Evolutionary conservation across 2,797 vertebrate species (phyloP).

Genomic region (Coregonus sp.): DNA sequence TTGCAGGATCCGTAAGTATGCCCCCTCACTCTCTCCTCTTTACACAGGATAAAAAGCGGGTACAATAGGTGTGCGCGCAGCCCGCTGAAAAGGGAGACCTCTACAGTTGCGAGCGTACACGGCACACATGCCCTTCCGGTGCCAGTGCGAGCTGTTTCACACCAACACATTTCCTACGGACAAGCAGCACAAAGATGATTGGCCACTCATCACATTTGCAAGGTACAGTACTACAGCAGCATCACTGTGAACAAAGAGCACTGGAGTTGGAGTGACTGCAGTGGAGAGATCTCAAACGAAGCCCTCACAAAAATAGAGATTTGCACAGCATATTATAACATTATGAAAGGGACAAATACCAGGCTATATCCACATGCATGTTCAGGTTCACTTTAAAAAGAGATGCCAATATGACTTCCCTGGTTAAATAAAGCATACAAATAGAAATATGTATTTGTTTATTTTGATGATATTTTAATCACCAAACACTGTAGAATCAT

Average conservation of each 20-base stretch:
- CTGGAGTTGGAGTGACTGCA: neutral
- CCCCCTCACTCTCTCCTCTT: slow-evolving; percentile 17
- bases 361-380: neutral
- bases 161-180: slow-evolving; percentile 26
- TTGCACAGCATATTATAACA: neutral
- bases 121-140: slow-evolving; percentile 19
- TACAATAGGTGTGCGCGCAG: slow-evolving; percentile 28
- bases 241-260: neutral
- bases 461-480: too few relatives aligned
- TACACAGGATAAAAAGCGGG: slow-evolving; percentile 34
- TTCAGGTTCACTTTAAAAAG: neutral
- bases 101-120: slow-evolving; percentile 55
- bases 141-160: slow-evolving; percentile 8
- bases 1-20: slow-evolving; percentile 30
- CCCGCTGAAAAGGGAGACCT: slow-evolving; percentile 57
- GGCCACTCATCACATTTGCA: neutral
- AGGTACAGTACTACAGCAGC: neutral
- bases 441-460: neutral
- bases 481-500: neutral
- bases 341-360: neutral
- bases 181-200: slow-evolving; percentile 9
- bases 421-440: neutral
- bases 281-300: neutral
- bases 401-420: neutral
- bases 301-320: neutral